These are phyloP conservation scores for Lasaia peninsularis DNA, from an alignment of 1,140 invertebrate genomes.

Conservation along the genomic window DNA sequence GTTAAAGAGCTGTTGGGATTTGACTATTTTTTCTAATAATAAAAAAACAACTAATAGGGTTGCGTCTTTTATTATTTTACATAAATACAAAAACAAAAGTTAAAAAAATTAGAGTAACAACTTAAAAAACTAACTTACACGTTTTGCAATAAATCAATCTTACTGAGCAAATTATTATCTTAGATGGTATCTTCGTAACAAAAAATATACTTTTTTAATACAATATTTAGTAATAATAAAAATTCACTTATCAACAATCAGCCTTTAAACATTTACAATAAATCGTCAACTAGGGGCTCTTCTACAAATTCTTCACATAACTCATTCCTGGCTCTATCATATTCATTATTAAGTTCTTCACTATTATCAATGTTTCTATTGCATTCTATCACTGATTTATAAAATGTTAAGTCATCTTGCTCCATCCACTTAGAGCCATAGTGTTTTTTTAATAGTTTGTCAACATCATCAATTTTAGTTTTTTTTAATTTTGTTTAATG, in stretches of 20 bases:
- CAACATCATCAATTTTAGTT: neutral
- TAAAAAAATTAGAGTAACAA: neutral
- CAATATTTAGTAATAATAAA: slow-evolving; percentile 1
- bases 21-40: neutral
- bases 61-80: neutral
- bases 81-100: slow-evolving; percentile 1
- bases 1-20: neutral
- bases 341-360: neutral
- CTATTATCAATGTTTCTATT: neutral
- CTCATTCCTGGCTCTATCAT: neutral
- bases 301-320: neutral
- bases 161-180: neutral
- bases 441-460: neutral
- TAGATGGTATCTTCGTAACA: neutral
- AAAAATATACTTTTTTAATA: neutral
- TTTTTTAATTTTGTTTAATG: neutral
- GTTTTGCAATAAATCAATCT: neutral
- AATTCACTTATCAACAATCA: neutral
- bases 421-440: neutral
- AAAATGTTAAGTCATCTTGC: neutral
- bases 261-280: neutral
- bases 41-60: slow-evolving; percentile 3
- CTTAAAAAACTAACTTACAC: slow-evolving; percentile 1
- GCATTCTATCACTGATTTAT: neutral
- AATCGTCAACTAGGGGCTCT: neutral